Conservation (phyloP, 2,888 invertebrate species). For the Eristalis intricaria region DNA sequence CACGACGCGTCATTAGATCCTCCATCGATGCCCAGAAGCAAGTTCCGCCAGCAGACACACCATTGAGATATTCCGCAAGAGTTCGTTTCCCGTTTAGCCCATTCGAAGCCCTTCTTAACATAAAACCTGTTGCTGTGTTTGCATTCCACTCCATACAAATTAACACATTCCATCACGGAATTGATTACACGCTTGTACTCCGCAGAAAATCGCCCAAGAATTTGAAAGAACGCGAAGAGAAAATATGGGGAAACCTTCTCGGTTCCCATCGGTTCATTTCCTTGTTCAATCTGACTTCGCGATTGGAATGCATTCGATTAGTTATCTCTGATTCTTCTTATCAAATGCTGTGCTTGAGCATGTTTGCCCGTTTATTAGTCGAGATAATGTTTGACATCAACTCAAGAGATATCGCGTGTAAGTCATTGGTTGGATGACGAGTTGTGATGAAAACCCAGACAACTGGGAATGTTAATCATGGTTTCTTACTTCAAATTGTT, state of each 20-base stretch:
- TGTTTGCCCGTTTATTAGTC: neutral
- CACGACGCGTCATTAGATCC: too few species aligned
- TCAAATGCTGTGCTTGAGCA: slow-evolving; percentile 5
- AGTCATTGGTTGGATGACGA: neutral
- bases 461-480: too few species aligned
- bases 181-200: neutral
- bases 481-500: too few species aligned
- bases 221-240: neutral
- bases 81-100: neutral
- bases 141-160: neutral
- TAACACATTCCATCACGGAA: neutral
- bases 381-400: slow-evolving; percentile 1
- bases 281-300: neutral
- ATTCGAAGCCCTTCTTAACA: neutral
- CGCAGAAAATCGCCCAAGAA: neutral
- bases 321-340: neutral
- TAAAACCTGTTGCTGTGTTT: neutral
- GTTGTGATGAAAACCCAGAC: neutral
- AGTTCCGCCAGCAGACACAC: too few species aligned
- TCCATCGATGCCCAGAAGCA: too few species aligned
- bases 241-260: neutral
- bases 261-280: neutral
- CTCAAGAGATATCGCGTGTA: neutral
- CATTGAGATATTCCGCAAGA: too few species aligned
- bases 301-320: neutral